Conservation (phyloP, 1,140 invertebrate species). For the Euura lappo region DNA sequence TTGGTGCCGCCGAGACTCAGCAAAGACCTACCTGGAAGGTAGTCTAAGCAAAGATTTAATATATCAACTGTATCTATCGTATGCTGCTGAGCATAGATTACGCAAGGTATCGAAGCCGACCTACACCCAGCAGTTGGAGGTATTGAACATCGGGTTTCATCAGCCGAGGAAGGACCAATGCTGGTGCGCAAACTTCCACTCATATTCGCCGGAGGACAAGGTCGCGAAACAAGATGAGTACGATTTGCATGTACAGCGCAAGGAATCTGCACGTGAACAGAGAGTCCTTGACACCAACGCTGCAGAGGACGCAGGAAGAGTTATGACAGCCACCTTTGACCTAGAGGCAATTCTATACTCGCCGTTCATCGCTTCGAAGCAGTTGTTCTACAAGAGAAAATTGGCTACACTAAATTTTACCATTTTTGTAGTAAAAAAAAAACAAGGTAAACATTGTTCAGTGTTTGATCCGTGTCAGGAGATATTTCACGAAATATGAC, state of each 20-base stretch:
- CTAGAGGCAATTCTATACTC: slow-evolving; percentile 20
- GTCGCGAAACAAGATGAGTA: slow-evolving; percentile 15
- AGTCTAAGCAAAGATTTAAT: slow-evolving; percentile 2
- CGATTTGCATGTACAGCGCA: slow-evolving; percentile 16
- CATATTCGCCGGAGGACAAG: slow-evolving; percentile 15
- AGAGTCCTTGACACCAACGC: slow-evolving; percentile 17
- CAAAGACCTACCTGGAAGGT: slow-evolving; percentile 19
- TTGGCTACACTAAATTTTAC: too few relatives aligned
- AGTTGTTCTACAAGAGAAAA: slow-evolving; percentile 15
- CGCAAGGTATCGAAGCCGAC: slow-evolving; percentile 1
- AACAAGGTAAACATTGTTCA: slow-evolving; percentile 14
- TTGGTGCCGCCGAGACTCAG: slow-evolving; percentile 16
- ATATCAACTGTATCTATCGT: slow-evolving; percentile 13
- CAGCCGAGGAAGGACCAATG: too few relatives aligned
- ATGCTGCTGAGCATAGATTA: slow-evolving; percentile 14
- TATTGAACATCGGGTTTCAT: slow-evolving; percentile 4
- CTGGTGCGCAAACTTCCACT: too few relatives aligned
- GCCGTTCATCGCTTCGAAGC: slow-evolving; percentile 16
- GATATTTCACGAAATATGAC: too few relatives aligned
- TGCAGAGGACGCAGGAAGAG: neutral
- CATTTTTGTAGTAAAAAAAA: slow-evolving; percentile 10
- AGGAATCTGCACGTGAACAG: slow-evolving; percentile 16
- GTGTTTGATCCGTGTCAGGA: too few relatives aligned
- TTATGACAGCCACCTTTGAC: slow-evolving; percentile 22
- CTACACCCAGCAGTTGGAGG: slow-evolving; percentile 8